phyloP scores from a whole-genome alignment of 2,888 invertebrate genomes.

The Calliphora vomitoria region DNA sequence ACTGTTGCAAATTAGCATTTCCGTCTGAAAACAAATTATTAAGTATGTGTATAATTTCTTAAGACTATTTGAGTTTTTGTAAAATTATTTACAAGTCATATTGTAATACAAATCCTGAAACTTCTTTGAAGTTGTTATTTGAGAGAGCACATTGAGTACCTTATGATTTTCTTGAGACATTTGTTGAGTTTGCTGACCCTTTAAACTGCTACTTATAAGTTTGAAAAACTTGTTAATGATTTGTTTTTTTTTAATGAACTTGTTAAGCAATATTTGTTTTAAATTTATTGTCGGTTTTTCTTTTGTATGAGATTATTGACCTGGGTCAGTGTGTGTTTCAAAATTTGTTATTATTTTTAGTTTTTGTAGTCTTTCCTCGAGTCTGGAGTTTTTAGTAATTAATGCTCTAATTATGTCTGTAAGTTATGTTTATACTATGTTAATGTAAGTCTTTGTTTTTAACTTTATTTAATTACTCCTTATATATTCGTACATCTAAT shows the following conservation, averaged over 20 bases:
- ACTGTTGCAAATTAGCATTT: background rate
- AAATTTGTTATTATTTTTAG: background rate
- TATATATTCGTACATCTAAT: too few relatives aligned
- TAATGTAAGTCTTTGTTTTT: background rate
- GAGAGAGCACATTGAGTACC: too few relatives aligned
- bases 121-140: conserved; percentile 16
- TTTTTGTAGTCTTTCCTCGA: background rate
- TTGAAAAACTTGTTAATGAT: background rate
- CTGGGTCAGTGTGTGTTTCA: background rate
- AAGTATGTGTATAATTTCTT: background rate
- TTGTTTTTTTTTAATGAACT: background rate
- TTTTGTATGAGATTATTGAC: conserved; percentile 24
- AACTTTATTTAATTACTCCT: background rate
- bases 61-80: conserved; percentile 5
- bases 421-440: background rate
- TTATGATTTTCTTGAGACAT: background rate
- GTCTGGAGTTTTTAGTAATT: background rate
- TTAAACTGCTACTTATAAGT: background rate
- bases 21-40: background rate
- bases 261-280: background rate
- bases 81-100: conserved; percentile 10
- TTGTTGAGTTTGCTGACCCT: background rate
- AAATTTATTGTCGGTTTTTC: background rate
- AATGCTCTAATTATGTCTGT: conserved; percentile 7
- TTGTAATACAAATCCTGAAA: background rate